phyloP scores from a whole-genome alignment of 2,797 vertebrate species.

The Cetoscarus ocellatus region DNA sequence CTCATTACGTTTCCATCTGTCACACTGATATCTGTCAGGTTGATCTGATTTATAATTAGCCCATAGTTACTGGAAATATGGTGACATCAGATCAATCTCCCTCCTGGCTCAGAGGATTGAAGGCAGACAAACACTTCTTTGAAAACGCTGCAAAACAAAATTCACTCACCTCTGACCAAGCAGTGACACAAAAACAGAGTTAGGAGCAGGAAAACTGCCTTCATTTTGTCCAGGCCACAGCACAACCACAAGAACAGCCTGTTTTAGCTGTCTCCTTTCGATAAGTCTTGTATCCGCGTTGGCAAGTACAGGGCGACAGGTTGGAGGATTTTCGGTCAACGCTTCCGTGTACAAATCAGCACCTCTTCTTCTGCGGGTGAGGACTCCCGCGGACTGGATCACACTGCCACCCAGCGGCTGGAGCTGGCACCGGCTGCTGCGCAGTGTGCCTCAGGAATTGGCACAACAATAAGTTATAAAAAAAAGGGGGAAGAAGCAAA shows the following conservation, averaged over 20 bases:
- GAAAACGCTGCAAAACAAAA: not conserved
- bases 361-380: slow-evolving; percentile 46
- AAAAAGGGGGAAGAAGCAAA: too few species aligned
- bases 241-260: not conserved
- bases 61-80: too few species aligned
- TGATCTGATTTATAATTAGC: too few species aligned
- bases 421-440: fast-evolving
- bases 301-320: slow-evolving; percentile 10
- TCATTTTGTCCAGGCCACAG: slow-evolving; percentile 38
- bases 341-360: slow-evolving; percentile 54
- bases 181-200: not conserved
- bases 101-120: not conserved
- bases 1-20: too few species aligned
- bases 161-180: slow-evolving; percentile 54
- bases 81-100: too few species aligned
- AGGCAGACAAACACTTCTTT: not conserved
- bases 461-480: too few species aligned
- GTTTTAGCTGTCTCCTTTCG: not conserved
- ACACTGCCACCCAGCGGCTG: slow-evolving; percentile 10
- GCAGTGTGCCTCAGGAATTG: too few species aligned
- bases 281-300: not conserved
- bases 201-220: slow-evolving; percentile 21
- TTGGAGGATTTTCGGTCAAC: slow-evolving; percentile 2
- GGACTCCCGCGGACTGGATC: fast-evolving
- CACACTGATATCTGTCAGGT: too few species aligned